Conservation (phyloP, 1,140 invertebrate genomes). For the Orussus abietinus region DNA sequence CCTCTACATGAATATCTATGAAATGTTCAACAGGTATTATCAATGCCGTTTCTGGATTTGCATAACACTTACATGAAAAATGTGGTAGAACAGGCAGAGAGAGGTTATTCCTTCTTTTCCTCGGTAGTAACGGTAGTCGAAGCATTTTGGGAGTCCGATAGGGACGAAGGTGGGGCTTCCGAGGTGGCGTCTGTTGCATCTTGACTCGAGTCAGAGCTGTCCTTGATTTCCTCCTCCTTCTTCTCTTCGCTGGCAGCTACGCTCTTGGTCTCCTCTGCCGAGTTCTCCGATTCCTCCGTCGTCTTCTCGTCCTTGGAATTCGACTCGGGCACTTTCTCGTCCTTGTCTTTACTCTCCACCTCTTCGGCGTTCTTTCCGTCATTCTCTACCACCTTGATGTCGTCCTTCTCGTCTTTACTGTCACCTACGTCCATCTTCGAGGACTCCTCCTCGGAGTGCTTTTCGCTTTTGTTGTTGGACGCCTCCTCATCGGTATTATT, state of each 20-base stretch:
- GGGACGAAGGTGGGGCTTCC: slow-evolving; percentile 24
- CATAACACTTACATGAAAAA: slow-evolving; percentile 28
- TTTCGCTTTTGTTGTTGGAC: slow-evolving; percentile 44
- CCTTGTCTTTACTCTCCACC: slow-evolving; percentile 28
- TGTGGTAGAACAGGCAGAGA: slow-evolving; percentile 25
- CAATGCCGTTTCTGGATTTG: no score
- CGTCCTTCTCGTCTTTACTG: slow-evolving; percentile 34
- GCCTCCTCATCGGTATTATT: slow-evolving; percentile 43
- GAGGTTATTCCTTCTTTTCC: slow-evolving; percentile 52
- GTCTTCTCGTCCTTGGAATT: slow-evolving; percentile 26
- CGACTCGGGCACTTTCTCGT: no score
- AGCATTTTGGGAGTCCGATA: slow-evolving; percentile 36
- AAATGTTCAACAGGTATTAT: no score
- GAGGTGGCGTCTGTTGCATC: slow-evolving; percentile 35
- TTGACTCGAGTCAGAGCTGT: slow-evolving; percentile 49
- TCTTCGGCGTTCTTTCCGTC: slow-evolving; percentile 25
- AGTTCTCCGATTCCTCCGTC: slow-evolving; percentile 38
- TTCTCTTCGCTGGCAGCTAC: slow-evolving; percentile 34
- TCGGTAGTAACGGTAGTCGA: slow-evolving; percentile 34
- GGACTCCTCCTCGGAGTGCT: slow-evolving; percentile 40
- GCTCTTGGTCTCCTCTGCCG: slow-evolving; percentile 30
- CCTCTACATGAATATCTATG: no score
- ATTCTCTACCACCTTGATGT: slow-evolving; percentile 21
- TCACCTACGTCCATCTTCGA: slow-evolving; percentile 49
- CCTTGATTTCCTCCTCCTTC: slow-evolving; percentile 38